Conservation (phyloP, 2,797 vertebrate genomes). For the Coreius guichenoti region DNA sequence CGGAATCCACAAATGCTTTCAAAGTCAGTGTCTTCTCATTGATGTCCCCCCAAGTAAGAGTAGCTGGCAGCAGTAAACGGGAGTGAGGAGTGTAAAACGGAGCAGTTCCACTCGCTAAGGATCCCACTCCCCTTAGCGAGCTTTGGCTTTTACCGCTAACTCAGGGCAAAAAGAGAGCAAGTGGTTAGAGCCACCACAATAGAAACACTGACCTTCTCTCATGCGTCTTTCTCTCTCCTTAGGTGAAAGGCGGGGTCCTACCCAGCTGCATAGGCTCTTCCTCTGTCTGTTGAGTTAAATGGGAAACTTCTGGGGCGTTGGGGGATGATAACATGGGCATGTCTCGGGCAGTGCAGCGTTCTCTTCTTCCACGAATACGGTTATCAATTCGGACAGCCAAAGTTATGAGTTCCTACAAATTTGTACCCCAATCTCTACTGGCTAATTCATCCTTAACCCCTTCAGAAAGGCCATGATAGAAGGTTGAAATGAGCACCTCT, state of each 20-base stretch:
- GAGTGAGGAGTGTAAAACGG: background rate
- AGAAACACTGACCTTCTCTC: background rate
- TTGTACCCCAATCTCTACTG: background rate
- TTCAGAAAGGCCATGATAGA: background rate
- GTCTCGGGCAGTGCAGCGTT: too few relatives aligned
- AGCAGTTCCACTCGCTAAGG: background rate
- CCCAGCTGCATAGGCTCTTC: slow-evolving; percentile 6
- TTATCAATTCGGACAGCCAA: background rate
- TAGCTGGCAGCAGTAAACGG: background rate
- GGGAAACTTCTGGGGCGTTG: too few relatives aligned
- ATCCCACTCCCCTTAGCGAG: background rate
- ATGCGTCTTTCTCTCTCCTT: background rate
- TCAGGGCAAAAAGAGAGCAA: background rate
- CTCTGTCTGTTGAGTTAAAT: too few relatives aligned
- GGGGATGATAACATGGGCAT: background rate
- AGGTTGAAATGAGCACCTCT: background rate
- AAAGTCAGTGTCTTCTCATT: background rate
- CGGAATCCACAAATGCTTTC: slow-evolving; percentile 5
- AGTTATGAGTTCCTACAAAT: background rate
- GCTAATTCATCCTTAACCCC: background rate
- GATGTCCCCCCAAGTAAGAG: background rate
- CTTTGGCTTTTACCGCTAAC: background rate
- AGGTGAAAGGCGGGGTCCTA: background rate
- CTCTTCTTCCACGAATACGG: background rate
- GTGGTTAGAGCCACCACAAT: background rate